Evolutionary conservation across 92 coral and sea anemone species (phyloP).

Genomic region (Siderastrea radians): DNA sequence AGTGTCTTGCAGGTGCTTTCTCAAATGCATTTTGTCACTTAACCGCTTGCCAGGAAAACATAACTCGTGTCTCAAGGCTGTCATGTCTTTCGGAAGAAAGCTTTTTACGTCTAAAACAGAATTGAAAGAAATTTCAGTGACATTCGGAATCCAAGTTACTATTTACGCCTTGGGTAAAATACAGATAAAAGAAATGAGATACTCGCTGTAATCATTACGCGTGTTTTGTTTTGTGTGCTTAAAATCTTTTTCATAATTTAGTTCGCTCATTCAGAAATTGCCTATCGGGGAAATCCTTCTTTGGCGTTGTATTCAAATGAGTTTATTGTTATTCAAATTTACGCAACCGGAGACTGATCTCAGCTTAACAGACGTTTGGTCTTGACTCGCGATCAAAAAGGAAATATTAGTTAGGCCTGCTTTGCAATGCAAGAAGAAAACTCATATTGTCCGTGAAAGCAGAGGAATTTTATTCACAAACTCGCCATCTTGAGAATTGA

Average conservation of each 20-base stretch:
- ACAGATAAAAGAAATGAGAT: background rate
- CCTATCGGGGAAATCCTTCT: conserved; percentile 25
- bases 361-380: conserved; percentile 42
- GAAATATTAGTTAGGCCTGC: conserved; percentile 19
- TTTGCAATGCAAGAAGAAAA: conserved; percentile 22
- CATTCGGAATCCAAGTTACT: background rate
- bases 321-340: conserved; percentile 52
- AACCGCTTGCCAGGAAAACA: conserved; percentile 32
- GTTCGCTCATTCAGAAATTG: conserved; percentile 38
- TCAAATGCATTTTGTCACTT: background rate
- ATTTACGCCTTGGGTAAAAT: background rate
- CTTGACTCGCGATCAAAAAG: conserved; percentile 18
- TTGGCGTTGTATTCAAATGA: conserved; percentile 41
- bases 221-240: conserved; percentile 29
- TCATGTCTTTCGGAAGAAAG: background rate
- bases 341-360: conserved; percentile 28
- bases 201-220: conserved; percentile 6
- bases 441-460: background rate
- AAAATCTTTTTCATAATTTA: conserved; percentile 53
- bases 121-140: background rate
- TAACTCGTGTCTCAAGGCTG: background rate
- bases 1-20: conserved; percentile 6
- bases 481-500: background rate
- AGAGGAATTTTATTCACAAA: conserved; percentile 13
- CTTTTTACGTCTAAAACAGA: background rate